Percentiles rank a stretch among this genome's conserved stretches.
phyloP scores from a whole-genome alignment of 1,140 invertebrate species.

The Pachypeltis micranthus region DNA sequence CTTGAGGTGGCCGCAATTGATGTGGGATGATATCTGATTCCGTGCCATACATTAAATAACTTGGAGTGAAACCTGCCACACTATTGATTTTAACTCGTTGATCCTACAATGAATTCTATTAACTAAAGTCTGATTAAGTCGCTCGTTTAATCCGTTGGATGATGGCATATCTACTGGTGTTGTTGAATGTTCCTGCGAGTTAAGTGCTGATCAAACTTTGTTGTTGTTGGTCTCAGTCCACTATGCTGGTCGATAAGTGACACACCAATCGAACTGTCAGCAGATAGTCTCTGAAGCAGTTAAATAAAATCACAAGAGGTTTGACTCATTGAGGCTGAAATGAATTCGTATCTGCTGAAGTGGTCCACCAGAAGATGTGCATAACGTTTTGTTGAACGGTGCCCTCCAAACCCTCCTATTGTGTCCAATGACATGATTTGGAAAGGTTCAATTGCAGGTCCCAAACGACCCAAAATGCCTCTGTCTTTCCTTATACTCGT shows the following conservation, averaged over 20 bases:
- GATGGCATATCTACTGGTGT: not conserved
- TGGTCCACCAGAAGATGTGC: constrained; percentile 27
- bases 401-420: constrained; percentile 26
- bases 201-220: not conserved
- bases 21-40: too few relatives aligned
- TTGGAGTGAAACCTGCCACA: too few relatives aligned
- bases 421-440: constrained; percentile 31
- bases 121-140: not conserved
- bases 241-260: not conserved
- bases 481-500: constrained; percentile 26
- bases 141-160: constrained; percentile 8
- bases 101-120: not conserved
- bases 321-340: constrained; percentile 22
- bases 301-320: constrained; percentile 3
- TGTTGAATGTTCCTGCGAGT: not conserved
- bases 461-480: constrained; percentile 29
- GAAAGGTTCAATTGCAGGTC: constrained; percentile 32
- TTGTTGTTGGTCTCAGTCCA: not conserved
- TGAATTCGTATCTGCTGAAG: constrained; percentile 24
- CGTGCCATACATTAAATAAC: too few relatives aligned
- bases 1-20: too few relatives aligned
- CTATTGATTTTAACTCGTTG: too few relatives aligned
- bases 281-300: not conserved
- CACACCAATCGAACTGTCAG: constrained; percentile 15
- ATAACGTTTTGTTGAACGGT: constrained; percentile 27